Base-by-base conservation (phyloP, 1,140 invertebrate species). In the Zaprionus lachaisei region DNA sequence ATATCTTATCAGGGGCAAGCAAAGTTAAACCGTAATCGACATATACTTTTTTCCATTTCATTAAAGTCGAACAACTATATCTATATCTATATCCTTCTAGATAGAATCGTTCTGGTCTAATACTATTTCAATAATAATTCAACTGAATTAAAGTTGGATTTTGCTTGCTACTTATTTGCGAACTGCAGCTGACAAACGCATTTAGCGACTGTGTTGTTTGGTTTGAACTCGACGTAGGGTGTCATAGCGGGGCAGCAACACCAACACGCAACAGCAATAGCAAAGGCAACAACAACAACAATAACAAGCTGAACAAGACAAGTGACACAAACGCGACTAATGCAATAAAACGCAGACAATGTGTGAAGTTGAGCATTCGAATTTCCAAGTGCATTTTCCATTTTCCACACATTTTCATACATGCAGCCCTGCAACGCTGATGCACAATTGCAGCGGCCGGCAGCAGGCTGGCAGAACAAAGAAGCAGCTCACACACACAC, bases 281-380 rank as follows among this genome's bases (percentile, higher is more conserved):
- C 69, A 64, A 34, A 37, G 55, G 31, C 38, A 56, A 49, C 31
- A 73, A 15, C n/a, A 26, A 44, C n/a, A 26, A 47, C 67, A 55
- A 62, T 22, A 22, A 38, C 31, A 44, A 15, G 26, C n/a, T 9
- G 4, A 34, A 56, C 28, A 47, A 17, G 62, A 22, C 63, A 61
- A 60, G 51, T 61, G 67, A 62, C 47, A 73, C 56, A 62, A 34
- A 54, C 41, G 22, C 65, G 65, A 72, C 85, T 89, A 90, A 89
- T 90, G 71, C 85, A 85, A 89, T 85, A 85, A 84, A 89, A 77
- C 71, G 72, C 85, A 82, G 76, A 85, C 85, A 89, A 90, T 89
- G 85, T 89, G 85, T 89, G 85, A 85, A 89, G 85, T 75, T 84
- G 79, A 79, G 81, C 82, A 76, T 89, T 81, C 70, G 72, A 90